A percentile compares a stretch with the other conserved stretches of the same genome.
phyloP scores from a whole-genome alignment of 2,797 vertebrate species.

The Florisuga fusca region DNA sequence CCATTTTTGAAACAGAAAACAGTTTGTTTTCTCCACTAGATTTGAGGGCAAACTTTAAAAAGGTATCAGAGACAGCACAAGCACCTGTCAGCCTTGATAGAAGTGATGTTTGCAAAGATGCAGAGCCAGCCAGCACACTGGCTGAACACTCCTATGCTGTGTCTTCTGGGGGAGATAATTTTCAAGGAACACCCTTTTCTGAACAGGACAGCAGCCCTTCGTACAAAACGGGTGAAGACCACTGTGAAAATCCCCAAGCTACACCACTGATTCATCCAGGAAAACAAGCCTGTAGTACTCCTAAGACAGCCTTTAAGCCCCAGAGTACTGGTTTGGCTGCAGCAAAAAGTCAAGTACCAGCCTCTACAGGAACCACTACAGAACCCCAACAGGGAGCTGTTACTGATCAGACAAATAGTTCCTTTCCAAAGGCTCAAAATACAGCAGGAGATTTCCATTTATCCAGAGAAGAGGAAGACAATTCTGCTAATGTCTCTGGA shows the following conservation, averaged over 20 bases:
- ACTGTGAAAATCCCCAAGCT: conserved; percentile 43
- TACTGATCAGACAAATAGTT: conserved; percentile 35
- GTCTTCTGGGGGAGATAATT: conserved; percentile 79
- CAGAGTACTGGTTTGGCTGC: conserved; percentile 31
- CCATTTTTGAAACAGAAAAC: conserved; percentile 92
- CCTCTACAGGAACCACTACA: conserved; percentile 23
- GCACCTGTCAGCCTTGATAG: conserved; percentile 75
- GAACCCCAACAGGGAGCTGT: conserved; percentile 49
- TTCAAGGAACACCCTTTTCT: conserved; percentile 63
- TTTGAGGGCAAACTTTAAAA: conserved; percentile 84
- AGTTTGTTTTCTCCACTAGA: conserved; percentile 91
- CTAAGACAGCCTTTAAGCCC: conserved; percentile 60
- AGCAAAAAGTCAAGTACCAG: conserved; percentile 15
- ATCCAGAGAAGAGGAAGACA: conserved; percentile 70
- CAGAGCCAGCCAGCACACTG: conserved; percentile 87
- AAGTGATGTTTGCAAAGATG: conserved; percentile 76
- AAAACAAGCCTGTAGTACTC: conserved; percentile 60
- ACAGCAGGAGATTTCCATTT: conserved; percentile 35
- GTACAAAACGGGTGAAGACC: conserved; percentile 47
- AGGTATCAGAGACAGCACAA: conserved; percentile 82
- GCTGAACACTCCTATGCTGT: conserved; percentile 96
- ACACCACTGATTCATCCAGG: conserved; percentile 43
- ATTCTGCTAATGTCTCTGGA: conserved; percentile 36
- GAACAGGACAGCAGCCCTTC: conserved; percentile 53
- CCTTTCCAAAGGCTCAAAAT: conserved; percentile 58